Evolutionary conservation across 2,888 invertebrate genomes (phyloP), one percentile per base, ranked within the genome.

Genomic region (Anthrax anthrax): DNA sequence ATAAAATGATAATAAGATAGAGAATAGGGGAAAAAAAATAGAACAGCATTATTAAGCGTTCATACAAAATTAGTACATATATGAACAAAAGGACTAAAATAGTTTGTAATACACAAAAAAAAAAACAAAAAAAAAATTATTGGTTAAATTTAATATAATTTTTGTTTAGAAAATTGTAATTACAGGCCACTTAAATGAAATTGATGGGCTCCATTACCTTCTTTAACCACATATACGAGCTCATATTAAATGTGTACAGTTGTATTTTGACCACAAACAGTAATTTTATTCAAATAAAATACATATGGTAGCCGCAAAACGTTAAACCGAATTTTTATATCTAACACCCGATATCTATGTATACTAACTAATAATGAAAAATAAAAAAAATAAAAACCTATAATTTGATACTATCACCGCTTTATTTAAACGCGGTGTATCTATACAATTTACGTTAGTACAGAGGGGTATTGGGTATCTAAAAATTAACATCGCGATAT

Each of bases 191-290:
- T 49, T 51, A 51, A 51, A 46, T 47, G 49, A 47, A 51, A 51
- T 49, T 51, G 48, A 51, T 51, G 49, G 48, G 51, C 48, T 51
- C 49, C 49, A 49, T 49, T 51, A 51, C 48, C 51, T 51, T 37
- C 39, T 47, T 40, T 49, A 51, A 49, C 45, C 48, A 44, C 34
- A 44, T 37, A 44, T n/a, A n/a, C n/a, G n/a, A n/a, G n/a, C n/a
- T n/a, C n/a, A n/a, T n/a, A n/a, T n/a, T n/a, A n/a, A n/a, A n/a
- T n/a, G n/a, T n/a, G n/a, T n/a, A n/a, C n/a, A n/a, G n/a, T n/a
- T n/a, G 39, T 40, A 32, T 32, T 12, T 29, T 39, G 42, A 36
- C 46, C 46, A 39, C 46, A 46, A 27, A 42, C 29, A 46, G 38
- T 32, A 46, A 46, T 46, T 46, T 46, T 42, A 18, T 46, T 42